A percentile compares a stretch with the other conserved stretches of the same genome.
Evolutionary conservation across 2,113 vertebrate genomes (phyloP).

Genomic region (Setophaga petechia): DNA sequence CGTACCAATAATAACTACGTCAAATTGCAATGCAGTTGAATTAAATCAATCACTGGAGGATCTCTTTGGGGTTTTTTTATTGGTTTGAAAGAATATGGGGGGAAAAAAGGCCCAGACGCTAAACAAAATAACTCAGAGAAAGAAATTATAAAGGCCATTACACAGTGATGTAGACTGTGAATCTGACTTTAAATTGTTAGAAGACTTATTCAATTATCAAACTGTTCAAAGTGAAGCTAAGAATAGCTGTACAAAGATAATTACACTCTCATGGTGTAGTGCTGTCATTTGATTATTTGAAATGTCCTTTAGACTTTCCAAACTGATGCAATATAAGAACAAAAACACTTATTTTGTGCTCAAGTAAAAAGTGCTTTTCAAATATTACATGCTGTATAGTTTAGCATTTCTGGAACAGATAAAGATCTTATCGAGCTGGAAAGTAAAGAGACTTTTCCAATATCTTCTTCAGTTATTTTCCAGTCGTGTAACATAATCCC

Average conservation of each 20-base stretch:
- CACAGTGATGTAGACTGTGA: not conserved
- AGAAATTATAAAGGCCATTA: constrained; percentile 22
- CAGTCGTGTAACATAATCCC: constrained; percentile 43
- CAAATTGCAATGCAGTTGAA: not conserved
- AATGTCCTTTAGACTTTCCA: constrained; percentile 53
- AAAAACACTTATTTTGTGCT: constrained; percentile 37
- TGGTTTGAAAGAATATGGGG: not conserved
- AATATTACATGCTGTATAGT: constrained; percentile 51
- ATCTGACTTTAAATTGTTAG: constrained; percentile 2
- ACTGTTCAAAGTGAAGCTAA: constrained; percentile 54
- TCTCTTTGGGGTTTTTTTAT: not conserved
- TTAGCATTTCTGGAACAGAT: constrained; percentile 72
- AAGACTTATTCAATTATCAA: constrained; percentile 61
- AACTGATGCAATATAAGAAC: constrained; percentile 38
- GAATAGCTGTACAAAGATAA: constrained; percentile 50
- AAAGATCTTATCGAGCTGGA: constrained; percentile 69
- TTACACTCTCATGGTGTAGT: constrained; percentile 57
- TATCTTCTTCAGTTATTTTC: constrained; percentile 70
- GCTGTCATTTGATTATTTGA: constrained; percentile 58
- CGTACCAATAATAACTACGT: not conserved
- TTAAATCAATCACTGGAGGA: not conserved
- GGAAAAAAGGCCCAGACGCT: not conserved
- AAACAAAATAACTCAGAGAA: constrained; percentile 1
- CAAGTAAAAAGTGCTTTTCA: constrained; percentile 61
- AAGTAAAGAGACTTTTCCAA: constrained; percentile 67